Evolutionary conservation across 2,113 vertebrate genomes (phyloP).

Genomic region (Cebidichthys violaceus): DNA sequence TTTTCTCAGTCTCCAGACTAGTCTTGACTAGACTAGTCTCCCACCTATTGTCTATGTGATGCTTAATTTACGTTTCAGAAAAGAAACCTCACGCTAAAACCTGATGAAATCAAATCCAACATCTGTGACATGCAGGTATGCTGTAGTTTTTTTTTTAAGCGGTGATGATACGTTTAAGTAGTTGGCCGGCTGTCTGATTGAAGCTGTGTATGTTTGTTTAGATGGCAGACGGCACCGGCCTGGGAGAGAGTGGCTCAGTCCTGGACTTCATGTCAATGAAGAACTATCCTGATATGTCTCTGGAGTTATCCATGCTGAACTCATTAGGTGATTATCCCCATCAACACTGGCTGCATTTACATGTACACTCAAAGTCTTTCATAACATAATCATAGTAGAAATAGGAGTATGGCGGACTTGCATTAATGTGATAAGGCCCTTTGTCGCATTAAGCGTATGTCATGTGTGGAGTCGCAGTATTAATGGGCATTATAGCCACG

Average conservation of each 20-base stretch:
- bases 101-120: slow-evolving; percentile 89
- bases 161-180: background rate
- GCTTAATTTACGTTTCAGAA: slow-evolving; percentile 84
- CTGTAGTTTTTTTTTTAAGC: background rate
- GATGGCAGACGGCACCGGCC: slow-evolving; percentile 84
- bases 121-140: slow-evolving; percentile 84
- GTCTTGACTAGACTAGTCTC: background rate
- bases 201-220: slow-evolving; percentile 62
- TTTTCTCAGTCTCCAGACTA: background rate
- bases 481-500: background rate
- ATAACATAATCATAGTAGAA: background rate
- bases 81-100: slow-evolving; percentile 87
- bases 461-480: background rate
- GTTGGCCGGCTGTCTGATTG: slow-evolving; percentile 3
- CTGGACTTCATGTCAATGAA: slow-evolving; percentile 95
- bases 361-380: background rate
- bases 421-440: background rate
- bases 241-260: slow-evolving; percentile 87
- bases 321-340: slow-evolving; percentile 87
- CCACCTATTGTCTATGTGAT: background rate
- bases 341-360: background rate
- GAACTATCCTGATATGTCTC: slow-evolving; percentile 91
- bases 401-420: background rate
- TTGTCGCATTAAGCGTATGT: background rate
- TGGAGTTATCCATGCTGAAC: slow-evolving; percentile 94